These are phyloP conservation scores for Chrysotoxum bicinctum DNA, from an alignment of 2,888 invertebrate genomes.

Conservation along the genomic window DNA sequence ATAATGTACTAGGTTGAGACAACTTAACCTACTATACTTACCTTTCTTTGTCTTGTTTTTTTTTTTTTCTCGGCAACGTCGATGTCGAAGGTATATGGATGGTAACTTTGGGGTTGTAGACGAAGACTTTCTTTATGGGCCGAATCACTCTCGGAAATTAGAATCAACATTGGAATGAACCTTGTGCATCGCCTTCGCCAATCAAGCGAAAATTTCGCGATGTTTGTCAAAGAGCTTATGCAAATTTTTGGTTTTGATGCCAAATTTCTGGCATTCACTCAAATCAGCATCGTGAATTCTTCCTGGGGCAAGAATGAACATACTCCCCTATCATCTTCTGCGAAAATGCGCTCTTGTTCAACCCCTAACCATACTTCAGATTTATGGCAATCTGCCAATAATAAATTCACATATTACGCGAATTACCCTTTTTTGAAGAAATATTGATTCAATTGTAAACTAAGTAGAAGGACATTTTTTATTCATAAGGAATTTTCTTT, in stretches of 20 bases:
- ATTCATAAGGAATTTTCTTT: constrained; percentile 64
- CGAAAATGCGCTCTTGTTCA: constrained; percentile 14
- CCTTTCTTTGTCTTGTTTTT: constrained; percentile 47
- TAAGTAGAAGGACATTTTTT: constrained; percentile 68
- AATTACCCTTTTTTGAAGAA: constrained; percentile 69
- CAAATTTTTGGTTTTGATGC: constrained; percentile 44
- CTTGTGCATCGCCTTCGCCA: constrained; percentile 39
- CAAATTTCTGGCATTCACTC: constrained; percentile 28
- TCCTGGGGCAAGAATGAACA: constrained; percentile 19
- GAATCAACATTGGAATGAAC: constrained; percentile 45
- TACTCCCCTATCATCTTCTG: constrained; percentile 20
- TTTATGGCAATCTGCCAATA: constrained; percentile 72
- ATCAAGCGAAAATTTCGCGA: constrained; percentile 61
- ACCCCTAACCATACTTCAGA: constrained; percentile 43
- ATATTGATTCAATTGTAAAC: constrained; percentile 70
- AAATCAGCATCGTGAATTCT: background rate
- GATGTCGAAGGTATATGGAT: background rate
- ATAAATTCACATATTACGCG: constrained; percentile 73
- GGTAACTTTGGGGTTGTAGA: constrained; percentile 19
- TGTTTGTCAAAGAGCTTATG: constrained; percentile 65
- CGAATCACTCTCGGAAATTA: constrained; percentile 68
- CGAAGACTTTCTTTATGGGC: constrained; percentile 61
- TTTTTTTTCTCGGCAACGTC: background rate
- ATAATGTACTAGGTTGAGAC: constrained; percentile 75
- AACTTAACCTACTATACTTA: constrained; percentile 71